Conservation (phyloP, 2,888 invertebrate species). For the Heliconius ethilla region DNA sequence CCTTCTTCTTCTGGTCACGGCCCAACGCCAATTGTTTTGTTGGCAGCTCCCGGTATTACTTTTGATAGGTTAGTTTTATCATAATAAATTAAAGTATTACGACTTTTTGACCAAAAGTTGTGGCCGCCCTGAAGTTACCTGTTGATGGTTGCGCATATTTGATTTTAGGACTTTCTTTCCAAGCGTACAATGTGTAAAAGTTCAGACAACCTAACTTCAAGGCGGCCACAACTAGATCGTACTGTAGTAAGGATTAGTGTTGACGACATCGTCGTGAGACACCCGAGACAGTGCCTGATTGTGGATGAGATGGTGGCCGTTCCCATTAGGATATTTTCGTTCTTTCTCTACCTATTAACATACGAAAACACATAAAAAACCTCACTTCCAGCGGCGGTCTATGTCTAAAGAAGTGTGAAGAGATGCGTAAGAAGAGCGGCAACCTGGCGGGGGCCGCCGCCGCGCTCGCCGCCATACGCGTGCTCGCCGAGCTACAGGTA, state of each 20-base stretch:
- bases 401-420: constrained; percentile 83
- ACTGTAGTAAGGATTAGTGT: neutral
- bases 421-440: constrained; percentile 82
- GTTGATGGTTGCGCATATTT: no score
- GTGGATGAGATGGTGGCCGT: neutral
- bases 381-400: constrained; percentile 85
- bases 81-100: neutral
- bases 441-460: constrained; percentile 92
- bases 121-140: no score
- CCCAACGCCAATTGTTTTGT: constrained; percentile 79
- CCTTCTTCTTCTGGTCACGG: neutral
- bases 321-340: no score
- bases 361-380: neutral
- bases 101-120: no score
- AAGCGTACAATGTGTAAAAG: no score
- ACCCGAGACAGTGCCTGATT: neutral
- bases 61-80: constrained; percentile 74
- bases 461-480: constrained; percentile 85
- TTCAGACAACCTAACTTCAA: no score
- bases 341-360: no score
- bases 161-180: no score
- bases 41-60: constrained; percentile 86
- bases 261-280: neutral
- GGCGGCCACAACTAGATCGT: no score
- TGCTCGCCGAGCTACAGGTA: constrained; percentile 86